phyloP scores from a whole-genome alignment of 2,113 vertebrate genomes.

The Microcebus tavaratra region DNA sequence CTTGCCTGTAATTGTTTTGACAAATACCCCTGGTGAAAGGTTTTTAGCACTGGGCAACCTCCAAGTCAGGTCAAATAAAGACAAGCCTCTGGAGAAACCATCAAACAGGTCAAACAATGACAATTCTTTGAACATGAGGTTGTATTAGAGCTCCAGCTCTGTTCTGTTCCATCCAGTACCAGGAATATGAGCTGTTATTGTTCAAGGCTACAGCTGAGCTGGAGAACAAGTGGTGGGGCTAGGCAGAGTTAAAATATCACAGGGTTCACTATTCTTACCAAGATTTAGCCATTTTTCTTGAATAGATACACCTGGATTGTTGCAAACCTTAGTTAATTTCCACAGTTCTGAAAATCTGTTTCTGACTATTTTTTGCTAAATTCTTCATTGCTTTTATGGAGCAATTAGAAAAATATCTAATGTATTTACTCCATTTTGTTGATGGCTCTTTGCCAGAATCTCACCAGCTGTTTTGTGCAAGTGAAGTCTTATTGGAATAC shows the following conservation, averaged over 20 bases:
- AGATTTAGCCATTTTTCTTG: not conserved
- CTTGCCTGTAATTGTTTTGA: not conserved
- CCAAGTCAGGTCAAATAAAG: not conserved
- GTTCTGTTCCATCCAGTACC: not conserved
- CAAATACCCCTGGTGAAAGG: not conserved
- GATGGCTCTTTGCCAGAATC: not conserved
- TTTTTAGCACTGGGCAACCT: not conserved
- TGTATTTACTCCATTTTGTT: not conserved
- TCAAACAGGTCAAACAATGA: not conserved
- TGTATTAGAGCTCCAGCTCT: not conserved
- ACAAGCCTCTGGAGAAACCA: not conserved
- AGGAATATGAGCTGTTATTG: not conserved
- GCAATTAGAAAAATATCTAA: not conserved
- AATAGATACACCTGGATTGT: not conserved
- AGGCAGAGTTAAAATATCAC: not conserved
- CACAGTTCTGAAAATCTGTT: not conserved
- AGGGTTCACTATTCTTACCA: not conserved
- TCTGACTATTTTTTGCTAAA: not conserved
- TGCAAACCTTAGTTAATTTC: not conserved
- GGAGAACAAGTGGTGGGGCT: not conserved
- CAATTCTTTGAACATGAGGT: not conserved
- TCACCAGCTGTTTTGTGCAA: not conserved
- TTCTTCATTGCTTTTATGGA: not conserved
- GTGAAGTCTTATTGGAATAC: not conserved
- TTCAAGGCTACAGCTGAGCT: not conserved